Base-by-base conservation (phyloP, 2,113 vertebrate genomes). In the Dicrurus megarhynchus region DNA sequence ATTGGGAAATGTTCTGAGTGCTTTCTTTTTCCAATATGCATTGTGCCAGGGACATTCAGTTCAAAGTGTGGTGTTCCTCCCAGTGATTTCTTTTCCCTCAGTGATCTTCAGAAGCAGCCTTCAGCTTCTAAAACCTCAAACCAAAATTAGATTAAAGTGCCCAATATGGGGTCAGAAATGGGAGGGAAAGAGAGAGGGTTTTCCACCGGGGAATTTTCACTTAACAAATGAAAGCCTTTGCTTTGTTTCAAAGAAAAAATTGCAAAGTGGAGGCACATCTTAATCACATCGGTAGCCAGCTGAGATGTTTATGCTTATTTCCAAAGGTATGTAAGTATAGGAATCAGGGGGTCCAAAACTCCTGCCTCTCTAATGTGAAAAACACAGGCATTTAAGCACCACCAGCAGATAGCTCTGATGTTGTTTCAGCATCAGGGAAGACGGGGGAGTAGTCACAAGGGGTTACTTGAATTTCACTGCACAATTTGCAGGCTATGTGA, bases 101-200 rank as follows among this genome's bases (percentile, higher is more conserved):
- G 83, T 94, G 96, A 96, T 94, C 93, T 96, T 96, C 92, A 96
- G 92, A 96, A 90, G 94, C 86, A 90, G 88, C 65, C 56, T 82
- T 95, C 93, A 89, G 93, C 90, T 95, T 93, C 92, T 94, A 89
- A 96, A 93, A 96, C 88, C 96, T 96, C 92, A 90, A 92, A 93
- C 95, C 88, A 92, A 91, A 95, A 91, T 95, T 91, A 96, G 96
- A 97, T 97, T 97, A 96, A 97, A 96, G 93, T 94, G 80, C 93
- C 88, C 90, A 73, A 93, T 94, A 93, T 96, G 95, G 83, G 93
- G 90, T 95, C 88, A 96, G 85, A 90, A 94, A 68, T 84, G 85
- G 92, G 90, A 92, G 92, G 83, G 68, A 83, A 90, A 59, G 75
- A 74, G 73, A 94, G 85, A 87, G 84, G 44, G 76, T 22, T 84